phyloP scores from a whole-genome alignment of 2,888 invertebrate genomes.

The Microctonus aethiopoides region DNA sequence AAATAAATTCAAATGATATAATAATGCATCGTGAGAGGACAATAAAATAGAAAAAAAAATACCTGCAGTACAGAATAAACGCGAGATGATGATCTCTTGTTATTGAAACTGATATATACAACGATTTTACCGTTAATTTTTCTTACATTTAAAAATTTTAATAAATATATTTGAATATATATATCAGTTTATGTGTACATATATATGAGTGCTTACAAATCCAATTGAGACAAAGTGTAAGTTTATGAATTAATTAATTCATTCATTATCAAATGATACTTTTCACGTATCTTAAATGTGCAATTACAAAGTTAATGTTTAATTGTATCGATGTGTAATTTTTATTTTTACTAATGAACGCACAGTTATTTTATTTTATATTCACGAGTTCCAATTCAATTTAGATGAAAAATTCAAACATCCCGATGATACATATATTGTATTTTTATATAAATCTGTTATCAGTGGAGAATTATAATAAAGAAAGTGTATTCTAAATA shows the following conservation, averaged over 20 bases:
- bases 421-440: constrained; percentile 46
- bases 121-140: constrained; percentile 27
- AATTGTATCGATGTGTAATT: not conserved
- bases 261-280: not conserved
- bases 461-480: constrained; percentile 48
- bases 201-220: not conserved
- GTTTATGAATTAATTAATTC: not conserved
- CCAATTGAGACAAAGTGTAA: not conserved
- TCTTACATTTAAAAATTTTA: not conserved
- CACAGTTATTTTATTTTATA: not conserved
- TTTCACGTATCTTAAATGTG: not conserved
- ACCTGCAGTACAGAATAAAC: constrained; percentile 13
- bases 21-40: not conserved
- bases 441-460: constrained; percentile 65
- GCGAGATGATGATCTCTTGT: constrained; percentile 18
- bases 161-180: not conserved
- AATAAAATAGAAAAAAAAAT: constrained; percentile 10
- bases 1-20: constrained; percentile 10
- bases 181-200: not conserved
- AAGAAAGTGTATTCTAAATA: constrained; percentile 55
- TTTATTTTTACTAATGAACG: not conserved
- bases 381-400: not conserved
- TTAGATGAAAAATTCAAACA: not conserved
- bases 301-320: not conserved
- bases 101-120: constrained; percentile 25